These are phyloP conservation scores for Otolemur garnettii DNA, from an alignment of 2,113 vertebrate genomes.

Conservation along the genomic window DNA sequence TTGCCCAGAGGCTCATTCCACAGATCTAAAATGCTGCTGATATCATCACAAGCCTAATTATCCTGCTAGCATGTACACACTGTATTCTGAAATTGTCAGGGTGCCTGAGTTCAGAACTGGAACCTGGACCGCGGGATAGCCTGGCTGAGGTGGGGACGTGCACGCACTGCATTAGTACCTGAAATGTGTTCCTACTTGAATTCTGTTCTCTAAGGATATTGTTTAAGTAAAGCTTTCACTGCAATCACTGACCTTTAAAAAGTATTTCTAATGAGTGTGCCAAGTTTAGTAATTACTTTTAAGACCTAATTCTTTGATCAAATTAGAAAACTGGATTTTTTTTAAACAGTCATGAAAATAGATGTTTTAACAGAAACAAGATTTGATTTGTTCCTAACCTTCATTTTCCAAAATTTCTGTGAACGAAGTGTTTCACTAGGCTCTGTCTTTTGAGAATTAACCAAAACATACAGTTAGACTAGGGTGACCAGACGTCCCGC, in stretches of 20 bases:
- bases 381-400: conserved; percentile 24
- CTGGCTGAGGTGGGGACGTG: background rate
- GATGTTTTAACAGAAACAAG: background rate
- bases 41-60: background rate
- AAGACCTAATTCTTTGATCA: conserved; percentile 18
- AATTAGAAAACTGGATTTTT: background rate
- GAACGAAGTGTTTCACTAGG: background rate
- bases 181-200: background rate
- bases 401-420: background rate
- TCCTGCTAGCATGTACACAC: background rate
- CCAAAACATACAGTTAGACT: background rate
- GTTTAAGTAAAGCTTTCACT: background rate
- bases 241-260: background rate
- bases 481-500: too few species aligned
- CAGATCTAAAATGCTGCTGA: background rate
- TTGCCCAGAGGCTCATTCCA: background rate
- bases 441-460: conserved; percentile 3
- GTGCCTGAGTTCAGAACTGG: background rate
- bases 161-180: background rate
- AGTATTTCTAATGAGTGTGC: background rate
- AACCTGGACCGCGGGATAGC: background rate
- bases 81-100: background rate
- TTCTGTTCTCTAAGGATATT: background rate
- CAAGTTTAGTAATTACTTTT: conserved; percentile 9
- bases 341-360: conserved; percentile 26